Evolutionary conservation across 2,888 invertebrate species (phyloP), one percentile per base, ranked within the genome.

Genomic region (Polyploca ridens): DNA sequence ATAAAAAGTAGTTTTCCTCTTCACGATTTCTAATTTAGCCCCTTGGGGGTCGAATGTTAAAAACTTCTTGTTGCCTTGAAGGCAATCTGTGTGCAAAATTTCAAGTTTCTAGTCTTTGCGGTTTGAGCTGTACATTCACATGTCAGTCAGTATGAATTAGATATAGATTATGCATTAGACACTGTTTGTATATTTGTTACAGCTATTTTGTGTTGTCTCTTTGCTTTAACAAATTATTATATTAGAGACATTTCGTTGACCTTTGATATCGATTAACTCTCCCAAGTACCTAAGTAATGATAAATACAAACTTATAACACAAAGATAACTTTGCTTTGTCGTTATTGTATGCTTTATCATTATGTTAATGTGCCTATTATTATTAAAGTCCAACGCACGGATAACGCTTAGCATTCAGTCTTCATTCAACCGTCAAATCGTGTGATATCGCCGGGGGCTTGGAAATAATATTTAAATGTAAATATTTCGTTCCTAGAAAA

Each of bases 331-430:
- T 49, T 49, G 63, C 65, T 69, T 68, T 68, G 71, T 72, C 72
- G 78, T 82, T 78, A 77, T n/a, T 75, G 70, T 82, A 86, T 87
- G 41, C 41, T 41, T 41, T 13, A 41, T 86, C 67, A 87, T 83
- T 84, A 87, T 88, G 84, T 76, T 80, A 87, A 88, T 86, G 73
- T 77, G 59, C 3, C n/a, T n/a, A 8, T 60, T 38, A 79, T 82
- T 82, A 80, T 77, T 71, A 68, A 73, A 80, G 76, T 69, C 65
- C 65, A 71, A 70, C 75, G 70, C 72, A 71, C 69, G 67, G 63
- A 64, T 68, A 72, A 68, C 72, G 70, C 74, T 82, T 79, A 64
- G 71, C 75, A 78, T 76, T 84, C 80, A 86, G 85, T 86, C 75
- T 79, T 78, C 73, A 72, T 74, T 72, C 72, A 69, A 74, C 74